Evolutionary conservation across 2,113 vertebrate species (phyloP), one percentile per base, ranked within the genome.

Genomic region (Sylvietta virens): DNA sequence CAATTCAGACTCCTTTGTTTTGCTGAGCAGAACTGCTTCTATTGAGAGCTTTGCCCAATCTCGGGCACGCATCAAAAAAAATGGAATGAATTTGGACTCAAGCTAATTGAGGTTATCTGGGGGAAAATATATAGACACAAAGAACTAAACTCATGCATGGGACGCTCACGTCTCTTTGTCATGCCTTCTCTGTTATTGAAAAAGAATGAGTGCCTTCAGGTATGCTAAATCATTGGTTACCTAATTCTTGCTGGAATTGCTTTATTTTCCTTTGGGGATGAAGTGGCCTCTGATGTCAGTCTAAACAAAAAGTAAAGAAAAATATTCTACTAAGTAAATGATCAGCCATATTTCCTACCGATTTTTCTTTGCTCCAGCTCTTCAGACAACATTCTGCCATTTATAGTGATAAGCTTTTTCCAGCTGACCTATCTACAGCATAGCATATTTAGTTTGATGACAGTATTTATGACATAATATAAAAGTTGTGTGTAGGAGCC

Each of bases 1-100:
- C 83, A 83, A 94, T 94, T 95, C 96, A 94, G 72, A 19, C 35
- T 86, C 72, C 77, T 97, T 97, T 97, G 95, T 97, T 92, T 91
- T 92, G 95, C 69, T 66, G 91, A 96, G 88, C 67, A 88, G 77
- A 96, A 64, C 64, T 90, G 72, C 56, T 90, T 74, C 94, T 78
- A 40, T 95, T 96, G 72, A 96, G 35, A 82, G 82, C 22, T 93
- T 83, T 86, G n/a, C 67, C 67, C 80, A 93, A 71, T 95, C 88
- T 81, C 26, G 24, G 56, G 39, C 82, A 50, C 51, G 81, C 50
- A 92, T 89, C 83, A 66, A 72, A 88, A 91, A 95, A 82, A 64
- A n/a, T n/a, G 6, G 61, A 94, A 61, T 72, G 5, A 91, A 91
- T 92, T 95, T 92, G 64, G 88, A 83, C 56, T 88, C 87, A 37